Percentiles rank a stretch among this genome's conserved stretches.
Conservation (phyloP, 1,140 invertebrate species). For the Camponotus pennsylvanicus region DNA sequence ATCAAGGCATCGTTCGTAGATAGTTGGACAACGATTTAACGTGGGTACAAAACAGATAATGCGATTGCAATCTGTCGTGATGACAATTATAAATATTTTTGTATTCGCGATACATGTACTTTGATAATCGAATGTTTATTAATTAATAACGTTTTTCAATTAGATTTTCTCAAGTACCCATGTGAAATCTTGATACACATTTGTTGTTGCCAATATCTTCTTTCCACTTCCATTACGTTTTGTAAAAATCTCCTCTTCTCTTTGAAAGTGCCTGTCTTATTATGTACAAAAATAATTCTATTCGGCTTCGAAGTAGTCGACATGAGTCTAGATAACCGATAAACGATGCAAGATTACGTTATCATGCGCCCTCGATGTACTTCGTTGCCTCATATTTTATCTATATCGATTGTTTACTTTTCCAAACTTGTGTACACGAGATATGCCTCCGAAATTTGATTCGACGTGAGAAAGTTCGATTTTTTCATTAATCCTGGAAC, state of each 20-base stretch:
- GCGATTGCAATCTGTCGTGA: not conserved
- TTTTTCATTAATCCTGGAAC: constrained; percentile 10
- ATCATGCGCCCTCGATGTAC: constrained; percentile 39
- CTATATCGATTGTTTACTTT: constrained; percentile 18
- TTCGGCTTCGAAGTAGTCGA: constrained; percentile 57
- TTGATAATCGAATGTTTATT: constrained; percentile 14
- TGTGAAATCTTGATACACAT: constrained; percentile 68
- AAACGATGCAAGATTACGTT: constrained; percentile 24
- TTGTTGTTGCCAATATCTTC: constrained; percentile 66
- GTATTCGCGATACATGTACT: not conserved
- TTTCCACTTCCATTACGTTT: constrained; percentile 40
- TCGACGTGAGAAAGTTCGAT: not conserved
- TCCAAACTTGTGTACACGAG: constrained; percentile 4
- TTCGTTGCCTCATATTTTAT: constrained; percentile 56
- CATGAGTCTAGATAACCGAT: not conserved
- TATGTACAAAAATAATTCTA: constrained; percentile 28
- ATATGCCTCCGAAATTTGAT: constrained; percentile 6
- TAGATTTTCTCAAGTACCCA: constrained; percentile 67
- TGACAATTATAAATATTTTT: not conserved
- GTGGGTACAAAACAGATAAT: constrained; percentile 51
- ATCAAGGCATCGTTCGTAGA: constrained; percentile 83
- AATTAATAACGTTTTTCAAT: not conserved
- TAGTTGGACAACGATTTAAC: constrained; percentile 73
- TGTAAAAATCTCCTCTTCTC: constrained; percentile 37
- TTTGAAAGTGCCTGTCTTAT: constrained; percentile 41